A percentile compares a stretch with the other conserved stretches of the same genome.
These are phyloP conservation scores for Halictus rubicundus DNA, from an alignment of 1,140 invertebrate species.

Conservation along the genomic window DNA sequence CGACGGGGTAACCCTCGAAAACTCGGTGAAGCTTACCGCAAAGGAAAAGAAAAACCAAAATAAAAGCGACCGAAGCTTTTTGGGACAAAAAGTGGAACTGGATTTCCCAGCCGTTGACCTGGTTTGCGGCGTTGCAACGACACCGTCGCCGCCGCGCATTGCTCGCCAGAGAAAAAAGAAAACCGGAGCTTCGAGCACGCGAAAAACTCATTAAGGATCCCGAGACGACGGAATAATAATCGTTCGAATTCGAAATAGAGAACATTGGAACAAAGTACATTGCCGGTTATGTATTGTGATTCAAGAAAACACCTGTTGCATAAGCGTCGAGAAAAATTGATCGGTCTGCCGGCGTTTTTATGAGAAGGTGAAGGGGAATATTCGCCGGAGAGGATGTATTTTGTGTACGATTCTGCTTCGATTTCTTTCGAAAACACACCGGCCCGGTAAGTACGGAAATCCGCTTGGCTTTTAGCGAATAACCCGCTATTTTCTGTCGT, in stretches of 20 bases:
- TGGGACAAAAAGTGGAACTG: no score
- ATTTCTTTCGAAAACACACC: background rate
- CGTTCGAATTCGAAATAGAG: background rate
- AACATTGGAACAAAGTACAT: no score
- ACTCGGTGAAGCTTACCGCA: background rate
- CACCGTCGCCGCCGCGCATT: background rate
- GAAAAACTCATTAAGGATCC: background rate
- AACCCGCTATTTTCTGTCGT: no score
- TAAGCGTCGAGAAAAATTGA: background rate
- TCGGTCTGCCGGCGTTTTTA: conserved; percentile 1
- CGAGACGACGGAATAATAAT: no score
- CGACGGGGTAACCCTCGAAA: background rate
- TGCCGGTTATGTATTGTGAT: background rate
- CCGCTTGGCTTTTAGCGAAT: no score
- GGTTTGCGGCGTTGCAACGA: background rate
- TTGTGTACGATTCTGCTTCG: background rate
- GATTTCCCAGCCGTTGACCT: background rate
- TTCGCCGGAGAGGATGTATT: background rate
- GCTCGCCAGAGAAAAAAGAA: background rate
- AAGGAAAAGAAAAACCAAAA: no score
- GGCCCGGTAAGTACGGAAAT: no score
- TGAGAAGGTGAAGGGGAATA: background rate
- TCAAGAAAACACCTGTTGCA: background rate
- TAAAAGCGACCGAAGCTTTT: background rate
- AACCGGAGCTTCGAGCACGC: background rate